These are phyloP conservation scores for Macaca nemestrina DNA, from an alignment of 2,113 vertebrate species.

Conservation along the genomic window DNA sequence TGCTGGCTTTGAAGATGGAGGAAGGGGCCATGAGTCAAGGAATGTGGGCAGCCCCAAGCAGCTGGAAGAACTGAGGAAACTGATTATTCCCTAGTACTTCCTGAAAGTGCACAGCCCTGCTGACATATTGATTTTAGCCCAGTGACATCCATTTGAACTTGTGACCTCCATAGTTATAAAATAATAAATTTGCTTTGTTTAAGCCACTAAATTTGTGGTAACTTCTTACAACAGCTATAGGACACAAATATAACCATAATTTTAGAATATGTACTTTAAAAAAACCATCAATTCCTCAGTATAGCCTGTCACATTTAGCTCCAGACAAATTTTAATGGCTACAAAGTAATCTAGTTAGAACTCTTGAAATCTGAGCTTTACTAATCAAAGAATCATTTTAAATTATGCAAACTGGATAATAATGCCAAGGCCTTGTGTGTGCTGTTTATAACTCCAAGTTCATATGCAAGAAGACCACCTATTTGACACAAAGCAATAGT, in stretches of 20 bases:
- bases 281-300: background rate
- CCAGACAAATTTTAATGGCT: background rate
- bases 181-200: background rate
- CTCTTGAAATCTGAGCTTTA: constrained; percentile 29
- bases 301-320: background rate
- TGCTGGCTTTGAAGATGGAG: background rate
- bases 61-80: background rate
- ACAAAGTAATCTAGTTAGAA: background rate
- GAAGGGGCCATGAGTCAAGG: background rate
- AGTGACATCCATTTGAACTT: background rate
- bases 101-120: background rate
- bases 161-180: background rate
- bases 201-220: background rate
- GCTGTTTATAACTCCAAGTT: background rate
- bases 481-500: background rate
- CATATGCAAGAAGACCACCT: background rate
- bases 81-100: background rate
- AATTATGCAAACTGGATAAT: constrained; percentile 37
- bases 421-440: background rate
- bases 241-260: background rate
- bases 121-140: background rate
- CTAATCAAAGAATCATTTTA: constrained; percentile 25
- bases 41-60: background rate
- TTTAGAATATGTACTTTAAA: background rate
- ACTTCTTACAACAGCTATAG: constrained; percentile 8